phyloP scores from a whole-genome alignment of 2,888 invertebrate species.

The Parelbella ahira region DNA sequence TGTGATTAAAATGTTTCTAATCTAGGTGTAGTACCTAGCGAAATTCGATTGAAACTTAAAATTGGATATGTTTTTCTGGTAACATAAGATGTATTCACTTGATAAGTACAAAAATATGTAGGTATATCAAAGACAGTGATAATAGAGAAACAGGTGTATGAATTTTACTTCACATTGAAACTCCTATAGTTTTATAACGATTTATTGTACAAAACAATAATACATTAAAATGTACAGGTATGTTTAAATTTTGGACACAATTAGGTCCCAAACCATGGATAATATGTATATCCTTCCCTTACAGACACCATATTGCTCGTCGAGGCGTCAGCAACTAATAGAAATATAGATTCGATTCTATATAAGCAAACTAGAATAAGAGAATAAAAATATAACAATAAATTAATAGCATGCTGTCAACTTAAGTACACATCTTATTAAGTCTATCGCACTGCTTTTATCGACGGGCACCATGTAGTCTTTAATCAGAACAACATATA shows the following conservation, averaged over 20 bases:
- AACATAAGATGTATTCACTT: too few relatives aligned
- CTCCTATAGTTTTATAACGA: slow-evolving; percentile 76
- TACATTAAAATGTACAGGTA: slow-evolving; percentile 82
- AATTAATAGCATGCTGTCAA: slow-evolving; percentile 76
- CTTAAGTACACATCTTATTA: slow-evolving; percentile 80
- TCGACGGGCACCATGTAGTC: slow-evolving; percentile 81
- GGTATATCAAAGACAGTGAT: too few relatives aligned
- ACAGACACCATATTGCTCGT: slow-evolving; percentile 80
- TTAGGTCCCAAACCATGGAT: slow-evolving; percentile 78
- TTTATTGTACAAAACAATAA: slow-evolving; percentile 82
- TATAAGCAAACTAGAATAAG: slow-evolving; percentile 77
- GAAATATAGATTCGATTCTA: slow-evolving; percentile 75
- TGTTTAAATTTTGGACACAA: slow-evolving; percentile 77
- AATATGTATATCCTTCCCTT: slow-evolving; percentile 76
- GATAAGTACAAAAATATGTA: too few relatives aligned
- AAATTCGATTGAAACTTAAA: background rate
- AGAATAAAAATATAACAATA: slow-evolving; percentile 78
- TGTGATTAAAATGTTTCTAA: too few relatives aligned
- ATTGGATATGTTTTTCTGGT: too few relatives aligned
- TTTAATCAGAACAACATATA: slow-evolving; percentile 75
- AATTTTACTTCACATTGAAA: slow-evolving; percentile 5
- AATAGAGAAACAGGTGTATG: too few relatives aligned
- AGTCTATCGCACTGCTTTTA: slow-evolving; percentile 76
- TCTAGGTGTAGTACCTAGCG: too few relatives aligned
- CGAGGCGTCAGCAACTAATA: slow-evolving; percentile 78